Base-by-base conservation (phyloP, 2,888 invertebrate species). In the Cristatella mucedo region DNA sequence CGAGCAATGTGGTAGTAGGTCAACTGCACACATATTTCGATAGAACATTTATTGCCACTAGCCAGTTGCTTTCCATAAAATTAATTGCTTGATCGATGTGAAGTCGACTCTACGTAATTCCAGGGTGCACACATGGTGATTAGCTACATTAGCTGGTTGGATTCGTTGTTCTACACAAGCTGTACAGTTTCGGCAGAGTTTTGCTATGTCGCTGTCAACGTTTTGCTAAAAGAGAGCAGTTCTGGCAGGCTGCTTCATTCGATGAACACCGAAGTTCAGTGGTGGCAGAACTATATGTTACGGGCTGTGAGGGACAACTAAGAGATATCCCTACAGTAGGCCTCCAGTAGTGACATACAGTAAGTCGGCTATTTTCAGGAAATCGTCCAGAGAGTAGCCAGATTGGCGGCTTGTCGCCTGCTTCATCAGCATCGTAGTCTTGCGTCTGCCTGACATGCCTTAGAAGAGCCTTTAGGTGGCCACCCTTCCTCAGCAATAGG, bases 1-100 rank as follows among this genome's bases (percentile, higher is more conserved):
- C 40, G 4, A 44, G 22, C 4, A 33, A 21, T 1, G 46, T 40
- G 5, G 46, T 45, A 26, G 47, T 41, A 4, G 31, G 21, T 2
- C n/a, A 15, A 41, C 52, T 47, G n/a, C 34, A 21, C 1, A 57
- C 50, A 61, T 63, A 68, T 43, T 67, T 68, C 0, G 63, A 62
- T 44, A 51, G 54, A n/a, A 60, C 46, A 30, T 54, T 50, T 2
- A 50, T 38, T 5, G 49, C 21, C 5, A 53, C 34, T 9, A 54
- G 40, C 33, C 44, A 47, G 33, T 44, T 46, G 31, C 38, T 33
- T 3, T 45, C 47, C 30, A 41, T 7, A 24, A 46, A 40, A 22
- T 44, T 49, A 16, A 47, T 51, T n/a, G 53, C 53, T 38, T 46
- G 51, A 36, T 55, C 53, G 16, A 53, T 31, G 29, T 54, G 54